Evolutionary conservation across 2,113 vertebrate species (phyloP).

Genomic region (Amphilophus citrinellus): DNA sequence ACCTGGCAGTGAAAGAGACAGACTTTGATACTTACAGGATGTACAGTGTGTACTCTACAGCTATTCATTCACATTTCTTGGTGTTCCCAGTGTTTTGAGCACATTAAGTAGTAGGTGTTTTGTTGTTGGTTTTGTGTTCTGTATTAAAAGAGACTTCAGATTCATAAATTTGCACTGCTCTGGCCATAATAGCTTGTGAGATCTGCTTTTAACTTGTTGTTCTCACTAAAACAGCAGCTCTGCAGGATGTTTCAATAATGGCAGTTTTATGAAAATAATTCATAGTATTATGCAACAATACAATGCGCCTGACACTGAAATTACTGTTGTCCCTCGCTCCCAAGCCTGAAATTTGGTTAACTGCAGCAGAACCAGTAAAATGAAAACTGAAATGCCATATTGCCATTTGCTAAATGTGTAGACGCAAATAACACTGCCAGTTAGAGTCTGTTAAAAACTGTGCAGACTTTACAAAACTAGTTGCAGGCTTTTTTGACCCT

Average conservation of each 20-base stretch:
- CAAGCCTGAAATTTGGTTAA: conserved; percentile 27
- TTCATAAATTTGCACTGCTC: conserved; percentile 1
- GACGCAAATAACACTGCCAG: conserved; percentile 22
- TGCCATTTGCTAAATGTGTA: conserved; percentile 36
- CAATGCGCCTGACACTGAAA: conserved; percentile 3
- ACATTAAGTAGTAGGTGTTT: neutral
- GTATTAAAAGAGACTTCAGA: conserved; percentile 3
- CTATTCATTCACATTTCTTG: neutral
- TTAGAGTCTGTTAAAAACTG: neutral
- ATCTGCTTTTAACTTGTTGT: conserved; percentile 30
- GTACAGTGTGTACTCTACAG: neutral
- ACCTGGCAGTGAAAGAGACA: conserved; percentile 11
- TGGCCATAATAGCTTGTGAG: neutral
- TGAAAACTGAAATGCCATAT: conserved; percentile 12
- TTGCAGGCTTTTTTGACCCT: neutral
- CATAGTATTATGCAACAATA: neutral
- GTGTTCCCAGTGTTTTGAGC: neutral
- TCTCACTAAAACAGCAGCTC: conserved; percentile 13
- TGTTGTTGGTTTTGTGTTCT: neutral
- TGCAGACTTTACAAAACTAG: neutral
- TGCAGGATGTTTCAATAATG: conserved; percentile 17
- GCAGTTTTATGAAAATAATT: conserved; percentile 19
- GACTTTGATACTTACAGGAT: conserved; percentile 19
- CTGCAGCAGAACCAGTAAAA: conserved; percentile 10
- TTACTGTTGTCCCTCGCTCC: neutral